Evolutionary conservation across 2,113 vertebrate species (phyloP).

Genomic region (Nannospalax galili): DNA sequence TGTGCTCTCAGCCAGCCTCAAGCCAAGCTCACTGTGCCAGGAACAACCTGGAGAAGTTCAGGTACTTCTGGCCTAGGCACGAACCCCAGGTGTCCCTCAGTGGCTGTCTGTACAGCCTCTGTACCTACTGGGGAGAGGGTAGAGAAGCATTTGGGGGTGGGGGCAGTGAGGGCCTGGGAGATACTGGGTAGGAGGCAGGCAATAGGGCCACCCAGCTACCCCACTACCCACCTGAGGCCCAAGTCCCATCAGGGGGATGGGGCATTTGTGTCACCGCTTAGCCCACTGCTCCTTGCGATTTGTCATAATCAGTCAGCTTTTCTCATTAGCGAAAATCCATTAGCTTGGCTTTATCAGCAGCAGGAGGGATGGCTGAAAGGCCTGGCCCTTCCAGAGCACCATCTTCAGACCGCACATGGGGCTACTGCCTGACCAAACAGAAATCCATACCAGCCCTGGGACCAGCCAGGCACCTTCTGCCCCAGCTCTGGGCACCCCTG

Average conservation of each 20-base stretch:
- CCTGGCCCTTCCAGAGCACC: background rate
- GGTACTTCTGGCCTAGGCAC: background rate
- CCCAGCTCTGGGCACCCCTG: background rate
- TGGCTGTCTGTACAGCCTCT: background rate
- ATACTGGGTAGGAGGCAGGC: no score
- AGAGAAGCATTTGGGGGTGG: background rate
- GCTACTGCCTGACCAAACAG: background rate
- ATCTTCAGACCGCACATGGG: background rate
- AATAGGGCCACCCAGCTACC: background rate
- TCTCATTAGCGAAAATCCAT: slow-evolving; percentile 99
- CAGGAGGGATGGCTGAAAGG: slow-evolving; percentile 91
- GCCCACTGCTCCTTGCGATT: slow-evolving; percentile 96
- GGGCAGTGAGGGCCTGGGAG: background rate
- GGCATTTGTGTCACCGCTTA: slow-evolving; percentile 95
- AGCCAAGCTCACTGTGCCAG: background rate
- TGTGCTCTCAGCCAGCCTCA: background rate
- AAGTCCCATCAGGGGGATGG: background rate
- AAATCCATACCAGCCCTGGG: no score
- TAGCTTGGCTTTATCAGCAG: slow-evolving; percentile 92
- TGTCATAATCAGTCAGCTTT: slow-evolving; percentile 98
- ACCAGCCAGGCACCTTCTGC: background rate
- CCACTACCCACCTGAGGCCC: background rate
- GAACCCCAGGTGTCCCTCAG: background rate
- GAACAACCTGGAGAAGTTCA: background rate
- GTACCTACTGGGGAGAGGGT: background rate